A percentile compares a stretch with the other conserved stretches of the same genome.
phyloP scores from a whole-genome alignment of 2,888 invertebrate genomes.

The Dicycla oo region DNA sequence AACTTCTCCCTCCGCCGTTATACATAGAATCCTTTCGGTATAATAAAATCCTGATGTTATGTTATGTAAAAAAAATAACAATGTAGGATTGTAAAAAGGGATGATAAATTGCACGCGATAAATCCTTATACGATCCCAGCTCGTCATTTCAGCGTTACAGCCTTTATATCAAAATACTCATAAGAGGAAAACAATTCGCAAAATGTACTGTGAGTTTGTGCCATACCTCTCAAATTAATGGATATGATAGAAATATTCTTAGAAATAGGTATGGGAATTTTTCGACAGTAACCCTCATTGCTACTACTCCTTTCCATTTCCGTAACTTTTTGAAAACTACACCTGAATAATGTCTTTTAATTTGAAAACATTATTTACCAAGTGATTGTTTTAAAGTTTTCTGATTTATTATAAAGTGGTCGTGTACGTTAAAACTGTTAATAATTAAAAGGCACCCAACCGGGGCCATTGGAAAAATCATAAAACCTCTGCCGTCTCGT shows the following conservation, averaged over 20 bases:
- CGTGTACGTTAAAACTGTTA: background rate
- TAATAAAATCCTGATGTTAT: slow-evolving; percentile 26
- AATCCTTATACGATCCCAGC: slow-evolving; percentile 41
- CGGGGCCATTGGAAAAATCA: background rate
- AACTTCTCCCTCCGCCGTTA: background rate
- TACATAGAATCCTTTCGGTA: slow-evolving; percentile 14
- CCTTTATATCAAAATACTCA: slow-evolving; percentile 26
- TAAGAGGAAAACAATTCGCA: slow-evolving; percentile 17
- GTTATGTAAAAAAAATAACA: slow-evolving; percentile 44
- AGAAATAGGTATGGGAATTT: background rate
- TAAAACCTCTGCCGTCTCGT: background rate
- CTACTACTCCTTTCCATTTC: background rate
- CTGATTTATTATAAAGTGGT: background rate
- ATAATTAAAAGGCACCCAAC: slow-evolving; percentile 18
- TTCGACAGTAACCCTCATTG: background rate
- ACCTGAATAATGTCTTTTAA: background rate
- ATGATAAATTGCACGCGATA: slow-evolving; percentile 51
- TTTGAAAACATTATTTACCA: background rate
- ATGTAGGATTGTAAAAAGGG: slow-evolving; percentile 22
- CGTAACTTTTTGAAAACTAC: background rate
- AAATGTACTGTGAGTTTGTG: background rate
- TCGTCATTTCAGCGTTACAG: slow-evolving; percentile 39
- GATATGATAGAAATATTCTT: background rate
- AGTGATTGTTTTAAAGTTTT: background rate
- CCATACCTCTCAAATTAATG: background rate